These are phyloP conservation scores for Prionchulus punctatus DNA, from an alignment of 2,888 invertebrate species.

Conservation along the genomic window DNA sequence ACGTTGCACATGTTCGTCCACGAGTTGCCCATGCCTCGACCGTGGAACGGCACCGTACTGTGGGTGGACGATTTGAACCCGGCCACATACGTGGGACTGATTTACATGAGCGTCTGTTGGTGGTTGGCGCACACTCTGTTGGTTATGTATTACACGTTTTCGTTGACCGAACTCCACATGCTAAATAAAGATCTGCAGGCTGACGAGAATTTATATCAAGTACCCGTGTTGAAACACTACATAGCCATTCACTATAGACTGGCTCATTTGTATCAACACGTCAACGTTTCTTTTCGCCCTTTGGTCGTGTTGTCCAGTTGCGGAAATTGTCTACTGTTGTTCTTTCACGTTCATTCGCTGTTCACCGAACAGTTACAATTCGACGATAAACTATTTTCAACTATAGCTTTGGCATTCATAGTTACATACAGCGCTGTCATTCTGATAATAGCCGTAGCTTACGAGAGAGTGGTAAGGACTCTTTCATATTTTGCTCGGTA, in stretches of 20 bases:
- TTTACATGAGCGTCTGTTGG: neutral
- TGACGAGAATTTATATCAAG: conserved; percentile 9
- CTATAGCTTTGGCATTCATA: neutral
- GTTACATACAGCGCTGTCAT: neutral
- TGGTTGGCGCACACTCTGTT: neutral
- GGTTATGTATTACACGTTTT: neutral
- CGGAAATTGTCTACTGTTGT: neutral
- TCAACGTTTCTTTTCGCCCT: neutral
- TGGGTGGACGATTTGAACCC: neutral
- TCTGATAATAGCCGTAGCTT: no score
- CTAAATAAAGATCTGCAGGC: conserved; percentile 4
- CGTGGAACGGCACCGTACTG: neutral
- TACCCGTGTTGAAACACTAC: conserved; percentile 10
- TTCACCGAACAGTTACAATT: neutral
- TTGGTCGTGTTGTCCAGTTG: neutral
- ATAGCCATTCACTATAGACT: conserved; percentile 2
- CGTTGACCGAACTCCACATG: neutral
- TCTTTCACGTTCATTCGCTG: neutral
- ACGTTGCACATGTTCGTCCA: neutral
- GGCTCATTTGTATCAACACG: neutral
- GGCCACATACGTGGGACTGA: neutral
- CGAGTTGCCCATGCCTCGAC: neutral
- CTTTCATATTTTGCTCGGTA: no score
- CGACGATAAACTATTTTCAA: no score
- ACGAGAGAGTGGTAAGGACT: no score